Conservation (phyloP, 2,888 invertebrate species). For the Scelioninae gen. 2 region DNA sequence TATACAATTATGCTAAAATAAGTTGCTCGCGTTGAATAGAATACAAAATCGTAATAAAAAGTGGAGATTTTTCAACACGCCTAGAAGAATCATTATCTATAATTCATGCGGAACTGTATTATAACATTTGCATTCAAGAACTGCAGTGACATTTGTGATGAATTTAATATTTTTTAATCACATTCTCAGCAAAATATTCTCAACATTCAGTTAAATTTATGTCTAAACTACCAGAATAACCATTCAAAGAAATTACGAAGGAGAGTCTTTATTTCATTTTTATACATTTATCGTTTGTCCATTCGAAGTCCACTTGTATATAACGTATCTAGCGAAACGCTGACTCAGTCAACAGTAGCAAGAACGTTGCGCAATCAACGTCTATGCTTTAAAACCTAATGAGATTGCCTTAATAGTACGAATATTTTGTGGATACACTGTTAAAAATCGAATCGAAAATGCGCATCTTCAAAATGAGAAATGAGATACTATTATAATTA, state of each 20-base stretch:
- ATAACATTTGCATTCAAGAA: too few species aligned
- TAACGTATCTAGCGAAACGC: conserved; percentile 20
- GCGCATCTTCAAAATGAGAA: conserved; percentile 56
- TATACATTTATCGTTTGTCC: conserved; percentile 49
- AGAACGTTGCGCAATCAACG: conserved; percentile 36
- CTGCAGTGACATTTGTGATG: too few species aligned
- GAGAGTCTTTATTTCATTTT: conserved; percentile 47
- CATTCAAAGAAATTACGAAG: conserved; percentile 29
- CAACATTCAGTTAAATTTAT: too few species aligned
- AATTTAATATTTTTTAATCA: too few species aligned
- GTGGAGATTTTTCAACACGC: too few species aligned
- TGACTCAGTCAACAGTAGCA: conserved; percentile 19
- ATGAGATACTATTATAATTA: neutral
- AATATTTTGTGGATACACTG: conserved; percentile 34
- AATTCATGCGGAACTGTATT: too few species aligned
- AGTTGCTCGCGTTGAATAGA: too few species aligned
- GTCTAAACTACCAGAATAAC: too few species aligned
- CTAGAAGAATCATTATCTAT: too few species aligned
- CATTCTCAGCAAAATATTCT: too few species aligned
- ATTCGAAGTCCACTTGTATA: conserved; percentile 41
- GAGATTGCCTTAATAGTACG: conserved; percentile 53
- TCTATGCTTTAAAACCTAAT: conserved; percentile 59
- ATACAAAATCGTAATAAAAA: too few species aligned
- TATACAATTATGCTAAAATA: too few species aligned
- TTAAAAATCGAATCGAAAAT: conserved; percentile 53